Evolutionary conservation across 1,140 invertebrate genomes (phyloP).

Genomic region (Phymastichus coffea): DNA sequence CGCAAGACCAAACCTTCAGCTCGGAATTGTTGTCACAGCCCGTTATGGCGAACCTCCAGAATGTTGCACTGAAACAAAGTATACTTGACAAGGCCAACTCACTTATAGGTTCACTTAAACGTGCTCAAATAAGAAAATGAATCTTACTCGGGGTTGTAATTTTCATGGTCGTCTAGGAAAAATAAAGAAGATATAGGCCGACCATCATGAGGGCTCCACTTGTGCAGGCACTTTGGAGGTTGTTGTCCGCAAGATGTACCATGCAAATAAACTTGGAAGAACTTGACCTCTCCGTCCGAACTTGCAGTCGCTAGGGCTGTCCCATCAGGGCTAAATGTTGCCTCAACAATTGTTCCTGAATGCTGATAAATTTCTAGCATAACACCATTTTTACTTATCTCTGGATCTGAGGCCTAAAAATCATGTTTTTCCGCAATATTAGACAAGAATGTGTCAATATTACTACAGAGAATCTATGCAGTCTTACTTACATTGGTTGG

Average conservation of each 20-base stretch:
- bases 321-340: slow-evolving; percentile 90
- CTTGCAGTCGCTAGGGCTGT: slow-evolving; percentile 87
- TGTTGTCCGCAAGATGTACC: slow-evolving; percentile 30
- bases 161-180: slow-evolving; percentile 90
- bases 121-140: not conserved
- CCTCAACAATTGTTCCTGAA: slow-evolving; percentile 74
- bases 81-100: not conserved
- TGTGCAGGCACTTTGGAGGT: slow-evolving; percentile 76
- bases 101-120: not conserved
- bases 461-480: not conserved
- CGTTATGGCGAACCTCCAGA: slow-evolving; percentile 94
- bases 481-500: slow-evolving; percentile 40
- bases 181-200: slow-evolving; percentile 81
- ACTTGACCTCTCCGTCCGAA: slow-evolving; percentile 84
- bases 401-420: slow-evolving; percentile 40
- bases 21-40: slow-evolving; percentile 87
- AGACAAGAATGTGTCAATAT: not conserved
- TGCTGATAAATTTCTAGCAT: slow-evolving; percentile 69
- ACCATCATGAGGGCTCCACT: slow-evolving; percentile 88
- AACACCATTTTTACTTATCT: slow-evolving; percentile 41
- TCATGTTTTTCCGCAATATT: slow-evolving; percentile 17
- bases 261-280: slow-evolving; percentile 74
- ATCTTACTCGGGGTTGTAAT: slow-evolving; percentile 78
- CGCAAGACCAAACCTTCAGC: slow-evolving; percentile 92
- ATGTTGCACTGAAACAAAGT: slow-evolving; percentile 66